These are phyloP conservation scores for Aporophyla nigra DNA, from an alignment of 2,888 invertebrate genomes.

Conservation along the genomic window DNA sequence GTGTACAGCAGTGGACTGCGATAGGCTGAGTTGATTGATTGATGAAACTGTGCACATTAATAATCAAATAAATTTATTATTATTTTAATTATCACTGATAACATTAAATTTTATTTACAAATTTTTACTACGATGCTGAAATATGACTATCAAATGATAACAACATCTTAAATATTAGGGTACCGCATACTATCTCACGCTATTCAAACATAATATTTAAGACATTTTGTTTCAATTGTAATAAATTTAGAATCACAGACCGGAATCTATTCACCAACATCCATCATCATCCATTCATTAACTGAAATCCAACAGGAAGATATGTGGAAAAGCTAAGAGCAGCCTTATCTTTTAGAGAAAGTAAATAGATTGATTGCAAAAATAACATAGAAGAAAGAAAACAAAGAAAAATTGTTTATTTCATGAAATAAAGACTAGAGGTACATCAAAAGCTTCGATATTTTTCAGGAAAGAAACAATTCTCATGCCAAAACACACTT, in stretches of 20 bases:
- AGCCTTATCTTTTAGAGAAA: neutral
- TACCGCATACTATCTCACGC: conserved; percentile 5
- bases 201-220: too few relatives aligned
- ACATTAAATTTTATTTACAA: conserved; percentile 13
- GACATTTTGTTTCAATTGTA: neutral
- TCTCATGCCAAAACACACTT: too few relatives aligned
- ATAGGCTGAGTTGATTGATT: too few relatives aligned
- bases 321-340: neutral
- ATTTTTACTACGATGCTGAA: neutral
- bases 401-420: too few relatives aligned
- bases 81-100: neutral
- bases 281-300: too few relatives aligned
- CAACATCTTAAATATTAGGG: conserved; percentile 37
- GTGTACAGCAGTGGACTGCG: too few relatives aligned
- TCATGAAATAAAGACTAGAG: neutral
- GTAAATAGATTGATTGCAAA: neutral
- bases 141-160: conserved; percentile 25
- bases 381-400: neutral
- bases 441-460: too few relatives aligned
- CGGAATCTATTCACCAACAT: too few relatives aligned
- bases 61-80: too few relatives aligned
- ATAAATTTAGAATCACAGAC: too few relatives aligned
- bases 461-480: too few relatives aligned
- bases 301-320: neutral
- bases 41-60: too few relatives aligned